A percentile compares a stretch with the other conserved stretches of the same genome.
Evolutionary conservation across 2,797 vertebrate species (phyloP).

Genomic region (Diceros bicornis): DNA sequence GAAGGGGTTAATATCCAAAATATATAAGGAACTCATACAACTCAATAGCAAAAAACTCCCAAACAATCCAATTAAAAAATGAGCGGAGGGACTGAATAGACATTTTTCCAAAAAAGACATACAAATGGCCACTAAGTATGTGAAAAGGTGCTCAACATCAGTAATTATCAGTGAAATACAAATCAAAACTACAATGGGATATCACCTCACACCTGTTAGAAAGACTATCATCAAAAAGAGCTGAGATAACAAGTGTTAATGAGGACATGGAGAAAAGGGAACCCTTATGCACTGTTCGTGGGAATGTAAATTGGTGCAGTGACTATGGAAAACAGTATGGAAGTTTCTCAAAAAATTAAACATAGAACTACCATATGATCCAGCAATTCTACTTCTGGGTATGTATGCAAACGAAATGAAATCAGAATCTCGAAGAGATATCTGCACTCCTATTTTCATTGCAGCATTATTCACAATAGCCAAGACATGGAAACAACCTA

Average conservation of each 20-base stretch:
- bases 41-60: neutral
- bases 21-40: neutral
- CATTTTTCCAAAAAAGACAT: constrained; percentile 23
- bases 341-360: constrained; percentile 24
- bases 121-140: neutral
- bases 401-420: neutral
- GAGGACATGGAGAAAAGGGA: neutral
- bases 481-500: neutral
- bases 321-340: neutral
- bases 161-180: constrained; percentile 21
- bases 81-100: neutral
- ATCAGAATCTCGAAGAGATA: neutral
- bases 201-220: neutral
- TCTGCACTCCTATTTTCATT: neutral
- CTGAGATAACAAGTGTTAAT: neutral
- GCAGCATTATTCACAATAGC: neutral
- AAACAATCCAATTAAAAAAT: neutral
- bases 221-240: neutral
- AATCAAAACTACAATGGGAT: neutral
- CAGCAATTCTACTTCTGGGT: neutral
- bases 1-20: constrained; percentile 9
- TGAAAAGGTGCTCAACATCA: neutral
- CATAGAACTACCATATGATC: neutral
- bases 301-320: neutral
- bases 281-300: neutral